These are phyloP conservation scores for Porites australiensis DNA, from an alignment of 64 coral and sea anemone species.

Conservation along the genomic window DNA sequence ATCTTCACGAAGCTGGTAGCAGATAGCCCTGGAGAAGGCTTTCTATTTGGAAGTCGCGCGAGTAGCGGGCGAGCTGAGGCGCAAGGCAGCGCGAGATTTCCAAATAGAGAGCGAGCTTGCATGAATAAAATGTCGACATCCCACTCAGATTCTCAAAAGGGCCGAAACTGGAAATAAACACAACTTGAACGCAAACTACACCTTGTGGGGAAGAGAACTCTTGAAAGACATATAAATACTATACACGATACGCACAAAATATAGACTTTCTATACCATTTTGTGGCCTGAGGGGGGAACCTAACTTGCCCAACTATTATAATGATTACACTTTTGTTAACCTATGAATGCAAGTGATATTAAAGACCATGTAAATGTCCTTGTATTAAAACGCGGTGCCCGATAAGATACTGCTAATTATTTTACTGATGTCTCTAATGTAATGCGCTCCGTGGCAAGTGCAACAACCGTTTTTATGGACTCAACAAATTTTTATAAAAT, in stretches of 20 bases:
- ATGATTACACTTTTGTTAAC: constrained; percentile 28
- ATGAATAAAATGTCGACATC: neutral
- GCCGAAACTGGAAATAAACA: neutral
- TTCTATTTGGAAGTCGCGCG: too few species aligned
- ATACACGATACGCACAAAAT: constrained; percentile 18
- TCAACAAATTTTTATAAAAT: neutral
- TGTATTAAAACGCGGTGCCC: neutral
- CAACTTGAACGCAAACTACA: neutral
- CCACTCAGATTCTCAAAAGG: neutral
- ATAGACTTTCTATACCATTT: constrained; percentile 1
- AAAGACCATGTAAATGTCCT: neutral
- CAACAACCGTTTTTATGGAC: neutral
- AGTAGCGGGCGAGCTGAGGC: too few species aligned
- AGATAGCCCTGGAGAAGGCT: too few species aligned
- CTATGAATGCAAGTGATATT: neutral
- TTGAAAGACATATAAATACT: constrained; percentile 24
- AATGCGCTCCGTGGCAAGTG: neutral
- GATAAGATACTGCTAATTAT: neutral
- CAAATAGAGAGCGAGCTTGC: too few species aligned
- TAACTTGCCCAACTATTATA: neutral
- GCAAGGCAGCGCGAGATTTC: too few species aligned
- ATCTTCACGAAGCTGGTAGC: too few species aligned
- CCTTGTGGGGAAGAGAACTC: neutral
- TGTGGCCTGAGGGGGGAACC: constrained; percentile 10
- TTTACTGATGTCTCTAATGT: neutral